Conservation (phyloP, 2,113 vertebrate species). For the Rhinogobius similis region DNA sequence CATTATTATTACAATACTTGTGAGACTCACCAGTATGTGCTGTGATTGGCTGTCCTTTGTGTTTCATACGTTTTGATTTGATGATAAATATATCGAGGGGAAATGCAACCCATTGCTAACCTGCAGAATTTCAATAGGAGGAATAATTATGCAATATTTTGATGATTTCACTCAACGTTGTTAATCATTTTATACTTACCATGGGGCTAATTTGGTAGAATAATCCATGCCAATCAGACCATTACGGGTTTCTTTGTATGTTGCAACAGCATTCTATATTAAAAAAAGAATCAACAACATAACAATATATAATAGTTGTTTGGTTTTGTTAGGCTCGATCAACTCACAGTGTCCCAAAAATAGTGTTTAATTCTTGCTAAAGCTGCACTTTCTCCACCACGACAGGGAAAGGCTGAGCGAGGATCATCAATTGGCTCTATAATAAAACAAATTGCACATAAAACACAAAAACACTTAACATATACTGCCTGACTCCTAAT, state of each 20-base stretch:
- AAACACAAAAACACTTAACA: slow-evolving; percentile 30
- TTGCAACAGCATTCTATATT: slow-evolving; percentile 78
- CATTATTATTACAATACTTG: neutral
- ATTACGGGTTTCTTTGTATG: slow-evolving; percentile 84
- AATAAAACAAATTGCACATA: slow-evolving; percentile 1
- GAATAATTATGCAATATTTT: neutral
- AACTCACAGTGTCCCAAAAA: slow-evolving; percentile 84
- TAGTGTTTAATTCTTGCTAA: slow-evolving; percentile 81
- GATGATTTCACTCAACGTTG: neutral
- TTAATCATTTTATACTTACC: slow-evolving; percentile 63
- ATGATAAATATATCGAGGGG: slow-evolving; percentile 81
- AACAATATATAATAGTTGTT: neutral
- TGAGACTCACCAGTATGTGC: slow-evolving; percentile 81
- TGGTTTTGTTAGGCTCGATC: neutral
- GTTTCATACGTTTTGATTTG: slow-evolving; percentile 81
- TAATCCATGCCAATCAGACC: slow-evolving; percentile 81
- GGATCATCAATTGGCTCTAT: slow-evolving; percentile 76
- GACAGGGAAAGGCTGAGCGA: slow-evolving; percentile 81
- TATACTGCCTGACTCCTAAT: slow-evolving; percentile 19
- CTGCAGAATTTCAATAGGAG: slow-evolving; percentile 57
- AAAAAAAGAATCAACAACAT: slow-evolving; percentile 12
- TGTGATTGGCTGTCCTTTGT: slow-evolving; percentile 82
- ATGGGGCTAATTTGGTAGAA: slow-evolving; percentile 84
- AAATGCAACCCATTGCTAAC: slow-evolving; percentile 83
- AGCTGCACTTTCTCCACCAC: slow-evolving; percentile 82